Percentiles rank a stretch among this genome's conserved stretches.
These are phyloP conservation scores for Rhagoletis pomonella DNA, from an alignment of 1,140 invertebrate species.

Conservation along the genomic window DNA sequence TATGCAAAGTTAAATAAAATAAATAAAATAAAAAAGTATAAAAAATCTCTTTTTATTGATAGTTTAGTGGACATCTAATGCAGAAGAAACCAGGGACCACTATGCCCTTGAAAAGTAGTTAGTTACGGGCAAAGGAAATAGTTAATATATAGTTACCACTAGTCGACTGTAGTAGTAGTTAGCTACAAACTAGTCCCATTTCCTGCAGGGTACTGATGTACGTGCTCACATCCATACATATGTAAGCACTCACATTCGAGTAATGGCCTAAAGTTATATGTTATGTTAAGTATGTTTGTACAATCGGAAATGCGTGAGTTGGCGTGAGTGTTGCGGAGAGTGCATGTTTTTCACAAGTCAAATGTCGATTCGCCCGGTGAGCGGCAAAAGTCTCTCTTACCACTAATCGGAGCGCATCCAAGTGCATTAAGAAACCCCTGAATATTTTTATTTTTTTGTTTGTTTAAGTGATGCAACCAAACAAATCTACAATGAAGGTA, in stretches of 20 bases:
- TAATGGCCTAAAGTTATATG: conserved; percentile 10
- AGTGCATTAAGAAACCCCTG: not conserved
- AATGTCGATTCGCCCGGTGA: not conserved
- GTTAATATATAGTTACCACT: too few species aligned
- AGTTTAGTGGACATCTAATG: too few species aligned
- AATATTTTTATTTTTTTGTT: not conserved
- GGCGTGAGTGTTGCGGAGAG: not conserved
- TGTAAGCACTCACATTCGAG: not conserved
- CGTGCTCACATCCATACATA: not conserved
- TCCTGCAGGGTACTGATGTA: too few species aligned
- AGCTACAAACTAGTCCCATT: too few species aligned
- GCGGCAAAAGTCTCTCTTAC: not conserved
- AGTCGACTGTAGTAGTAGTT: too few species aligned
- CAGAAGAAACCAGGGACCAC: too few species aligned
- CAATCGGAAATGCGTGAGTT: conserved; percentile 39
- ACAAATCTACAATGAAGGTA: not conserved
- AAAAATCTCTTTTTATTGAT: too few species aligned
- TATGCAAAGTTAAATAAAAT: too few species aligned
- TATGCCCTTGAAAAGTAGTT: too few species aligned
- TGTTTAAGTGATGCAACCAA: not conserved
- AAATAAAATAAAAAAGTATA: too few species aligned
- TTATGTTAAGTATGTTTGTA: not conserved
- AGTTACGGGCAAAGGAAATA: too few species aligned
- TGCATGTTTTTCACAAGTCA: not conserved
- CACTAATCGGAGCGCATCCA: not conserved